These are phyloP conservation scores for Bostrychus sinensis DNA, from an alignment of 2,113 vertebrate species.

Conservation along the genomic window DNA sequence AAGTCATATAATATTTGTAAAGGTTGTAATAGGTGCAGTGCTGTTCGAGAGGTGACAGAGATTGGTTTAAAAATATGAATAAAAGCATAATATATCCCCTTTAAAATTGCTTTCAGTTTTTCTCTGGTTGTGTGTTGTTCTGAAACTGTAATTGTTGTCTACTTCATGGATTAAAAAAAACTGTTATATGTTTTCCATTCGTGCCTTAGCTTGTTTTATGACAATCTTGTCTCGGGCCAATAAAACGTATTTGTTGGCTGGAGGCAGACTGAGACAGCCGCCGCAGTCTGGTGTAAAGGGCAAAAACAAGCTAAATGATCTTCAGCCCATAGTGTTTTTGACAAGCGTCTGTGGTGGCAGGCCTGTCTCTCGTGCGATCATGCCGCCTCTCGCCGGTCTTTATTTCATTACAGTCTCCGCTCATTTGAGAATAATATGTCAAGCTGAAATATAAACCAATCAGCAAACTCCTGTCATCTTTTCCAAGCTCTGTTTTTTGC, in stretches of 20 bases:
- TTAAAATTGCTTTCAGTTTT: too few species aligned
- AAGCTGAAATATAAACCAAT: constrained; percentile 33
- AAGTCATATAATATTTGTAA: too few species aligned
- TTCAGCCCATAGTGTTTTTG: constrained; percentile 48
- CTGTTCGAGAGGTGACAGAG: too few species aligned
- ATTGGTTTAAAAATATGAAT: too few species aligned
- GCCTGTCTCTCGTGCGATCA: constrained; percentile 22
- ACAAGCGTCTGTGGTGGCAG: constrained; percentile 37
- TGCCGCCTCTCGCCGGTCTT: constrained; percentile 10
- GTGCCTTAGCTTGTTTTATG: constrained; percentile 51
- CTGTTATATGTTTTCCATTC: constrained; percentile 30
- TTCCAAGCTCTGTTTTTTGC: too few species aligned
- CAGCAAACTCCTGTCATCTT: constrained; percentile 15
- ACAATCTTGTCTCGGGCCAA: constrained; percentile 49
- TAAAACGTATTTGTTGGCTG: constrained; percentile 61
- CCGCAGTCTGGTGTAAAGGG: constrained; percentile 28
- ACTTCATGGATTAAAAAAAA: constrained; percentile 10
- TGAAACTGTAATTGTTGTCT: constrained; percentile 3
- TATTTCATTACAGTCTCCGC: constrained; percentile 36
- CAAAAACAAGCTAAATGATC: constrained; percentile 46
- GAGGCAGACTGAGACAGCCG: constrained; percentile 48
- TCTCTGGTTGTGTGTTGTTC: too few species aligned
- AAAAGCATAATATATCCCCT: background rate
- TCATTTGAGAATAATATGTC: constrained; percentile 46
- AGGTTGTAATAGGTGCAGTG: too few species aligned